phyloP scores from a whole-genome alignment of 1,140 invertebrate genomes.

The Plectrocnemia conspersa region DNA sequence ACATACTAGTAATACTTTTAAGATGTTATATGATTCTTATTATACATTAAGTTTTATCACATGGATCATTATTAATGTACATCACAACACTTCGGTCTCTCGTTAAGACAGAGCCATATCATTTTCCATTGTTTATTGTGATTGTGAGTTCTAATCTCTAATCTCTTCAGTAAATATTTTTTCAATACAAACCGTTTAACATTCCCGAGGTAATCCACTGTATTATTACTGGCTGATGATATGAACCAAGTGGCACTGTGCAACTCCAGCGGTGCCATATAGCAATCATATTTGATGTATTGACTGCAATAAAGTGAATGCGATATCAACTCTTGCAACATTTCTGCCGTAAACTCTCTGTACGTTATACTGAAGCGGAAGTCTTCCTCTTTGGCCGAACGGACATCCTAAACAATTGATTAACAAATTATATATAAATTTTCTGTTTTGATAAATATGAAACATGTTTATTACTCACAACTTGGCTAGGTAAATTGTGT shows the following conservation, averaged over 20 bases:
- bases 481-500: slow-evolving; percentile 86
- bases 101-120: too few species aligned
- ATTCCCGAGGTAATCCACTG: slow-evolving; percentile 79
- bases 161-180: too few species aligned
- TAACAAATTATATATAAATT: not conserved
- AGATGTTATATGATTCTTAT: not conserved
- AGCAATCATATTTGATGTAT: slow-evolving; percentile 87
- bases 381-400: slow-evolving; percentile 67
- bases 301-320: slow-evolving; percentile 87
- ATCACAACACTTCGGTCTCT: too few species aligned
- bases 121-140: too few species aligned
- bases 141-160: not conserved
- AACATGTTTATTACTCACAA: slow-evolving; percentile 45
- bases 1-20: too few species aligned
- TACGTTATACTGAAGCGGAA: slow-evolving; percentile 83
- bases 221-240: slow-evolving; percentile 68
- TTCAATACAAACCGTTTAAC: slow-evolving; percentile 84
- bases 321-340: slow-evolving; percentile 83
- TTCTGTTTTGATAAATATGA: too few species aligned
- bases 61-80: not conserved
- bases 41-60: not conserved
- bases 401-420: slow-evolving; percentile 57
- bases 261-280: slow-evolving; percentile 78
- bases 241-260: slow-evolving; percentile 88
- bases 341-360: slow-evolving; percentile 81